Evolutionary conservation across 2,888 invertebrate genomes (phyloP).

Genomic region (Lochmaea capreae): DNA sequence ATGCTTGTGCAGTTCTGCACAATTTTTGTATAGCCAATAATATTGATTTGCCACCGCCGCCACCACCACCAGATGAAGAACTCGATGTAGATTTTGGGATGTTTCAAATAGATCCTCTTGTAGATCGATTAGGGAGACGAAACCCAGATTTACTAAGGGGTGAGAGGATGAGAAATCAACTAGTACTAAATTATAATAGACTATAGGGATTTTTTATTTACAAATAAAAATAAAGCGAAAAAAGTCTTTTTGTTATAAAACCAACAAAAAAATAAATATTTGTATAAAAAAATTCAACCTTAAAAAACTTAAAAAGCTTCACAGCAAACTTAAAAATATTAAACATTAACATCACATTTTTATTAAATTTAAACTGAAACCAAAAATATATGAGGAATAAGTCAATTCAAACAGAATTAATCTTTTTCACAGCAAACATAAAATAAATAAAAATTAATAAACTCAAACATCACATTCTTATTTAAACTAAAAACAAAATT

Average conservation of each 20-base stretch:
- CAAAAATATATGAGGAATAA: neutral
- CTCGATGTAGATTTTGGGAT: slow-evolving; percentile 16
- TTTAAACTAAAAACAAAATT: no score
- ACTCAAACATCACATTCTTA: no score
- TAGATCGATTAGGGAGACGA: slow-evolving; percentile 11
- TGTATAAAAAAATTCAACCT: no score
- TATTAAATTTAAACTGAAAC: neutral
- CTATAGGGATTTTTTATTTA: neutral
- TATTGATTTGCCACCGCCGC: slow-evolving; percentile 12
- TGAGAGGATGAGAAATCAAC: slow-evolving; percentile 16
- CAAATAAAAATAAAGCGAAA: no score
- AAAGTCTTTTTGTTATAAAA: neutral
- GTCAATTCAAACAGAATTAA: no score
- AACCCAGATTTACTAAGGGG: slow-evolving; percentile 19
- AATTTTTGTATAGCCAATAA: slow-evolving; percentile 12
- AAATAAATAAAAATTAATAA: neutral
- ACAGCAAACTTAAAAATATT: neutral
- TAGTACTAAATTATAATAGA: slow-evolving; percentile 4
- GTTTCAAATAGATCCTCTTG: slow-evolving; percentile 8
- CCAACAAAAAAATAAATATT: neutral
- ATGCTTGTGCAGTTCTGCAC: slow-evolving; percentile 15
- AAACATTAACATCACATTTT: neutral
- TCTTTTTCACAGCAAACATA: no score
- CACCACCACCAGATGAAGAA: slow-evolving; percentile 7
- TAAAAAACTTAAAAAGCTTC: neutral